Percentiles rank a stretch among this genome's conserved stretches.
Evolutionary conservation across 2,797 vertebrate species (phyloP).

Genomic region (Streptopelia turtur): DNA sequence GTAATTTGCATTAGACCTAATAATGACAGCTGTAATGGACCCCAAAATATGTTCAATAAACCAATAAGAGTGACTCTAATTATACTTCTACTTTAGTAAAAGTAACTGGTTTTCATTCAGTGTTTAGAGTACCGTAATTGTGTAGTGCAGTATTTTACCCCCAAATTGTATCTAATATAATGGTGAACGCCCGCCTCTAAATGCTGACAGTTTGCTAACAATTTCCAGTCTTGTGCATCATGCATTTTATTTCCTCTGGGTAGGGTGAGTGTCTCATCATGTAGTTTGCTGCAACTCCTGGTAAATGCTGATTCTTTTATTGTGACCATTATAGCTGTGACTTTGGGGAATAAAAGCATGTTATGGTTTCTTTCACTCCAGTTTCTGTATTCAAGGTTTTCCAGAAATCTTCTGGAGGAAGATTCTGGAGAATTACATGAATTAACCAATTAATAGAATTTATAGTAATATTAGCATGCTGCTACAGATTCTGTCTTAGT

Average conservation of each 20-base stretch:
- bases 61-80: conserved; percentile 64
- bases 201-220: conserved; percentile 53
- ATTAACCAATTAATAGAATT: background rate
- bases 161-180: conserved; percentile 53
- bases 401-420: background rate
- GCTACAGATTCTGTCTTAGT: background rate
- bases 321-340: background rate
- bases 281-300: background rate
- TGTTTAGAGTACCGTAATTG: conserved; percentile 58
- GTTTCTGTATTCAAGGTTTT: background rate
- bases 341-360: background rate
- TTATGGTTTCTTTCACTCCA: background rate
- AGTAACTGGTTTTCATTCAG: conserved; percentile 65
- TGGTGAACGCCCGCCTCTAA: conserved; percentile 56
- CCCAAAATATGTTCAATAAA: conserved; percentile 67
- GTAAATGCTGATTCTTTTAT: background rate
- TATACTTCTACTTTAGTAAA: conserved; percentile 52
- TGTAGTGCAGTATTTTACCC: conserved; percentile 1
- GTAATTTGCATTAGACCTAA: conserved; percentile 62
- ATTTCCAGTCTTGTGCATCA: conserved; percentile 28
- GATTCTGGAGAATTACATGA: background rate
- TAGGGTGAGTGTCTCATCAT: background rate
- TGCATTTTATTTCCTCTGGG: conserved; percentile 24
- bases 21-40: conserved; percentile 63
- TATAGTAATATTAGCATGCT: background rate